Evolutionary conservation across 1,140 invertebrate genomes (phyloP), one percentile per base, ranked within the genome.

Genomic region (Drosophila pectinifera): DNA sequence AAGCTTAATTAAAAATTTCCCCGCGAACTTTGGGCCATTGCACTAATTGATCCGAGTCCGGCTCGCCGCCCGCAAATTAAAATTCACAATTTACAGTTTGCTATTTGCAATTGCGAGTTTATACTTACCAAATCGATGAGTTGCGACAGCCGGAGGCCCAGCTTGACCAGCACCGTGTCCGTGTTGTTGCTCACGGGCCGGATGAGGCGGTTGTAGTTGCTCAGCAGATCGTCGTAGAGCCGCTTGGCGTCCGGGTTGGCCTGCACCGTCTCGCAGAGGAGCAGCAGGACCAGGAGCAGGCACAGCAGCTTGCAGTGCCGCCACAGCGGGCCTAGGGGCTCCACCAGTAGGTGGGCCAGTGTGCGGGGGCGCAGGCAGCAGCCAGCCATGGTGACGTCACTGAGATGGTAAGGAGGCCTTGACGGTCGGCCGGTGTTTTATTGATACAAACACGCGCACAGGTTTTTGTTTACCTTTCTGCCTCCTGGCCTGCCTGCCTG

Each of bases 131-230:
- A 94, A 94, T 99, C 98, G 90, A 99, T 98, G 63, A 99, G 95
- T 92, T 99, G 98, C 0, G 98, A 98, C 49, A 99, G 93, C 46
- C 98, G 93, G 22, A 99, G 94, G 18, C 98, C 98, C 31, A 99
- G 93, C 92, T 98, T 98, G 42, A 99, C 98, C 22, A 98, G 94
- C 11, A 98, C 95, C n/a, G 96, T 97, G 90, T 99, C 97, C 5
- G 96, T 97, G 92, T 98, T 98, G 92, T 98, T 97, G 74, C 95
- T 95, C 6, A 99, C 97, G 0, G 98, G 98, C 80, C 98, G 94
- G 62, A 98, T 98, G 34, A 99, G 94, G 73, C 98, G 95, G 93
- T 99, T 99, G 92, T 99, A 99, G 93, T 98, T 98, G 80, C 97
- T 97, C 59, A 99, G 94, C 43, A 99, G 94, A 93, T 99, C 98